Evolutionary conservation across 2,888 invertebrate genomes (phyloP).

Genomic region (Cheilosia scutellata): DNA sequence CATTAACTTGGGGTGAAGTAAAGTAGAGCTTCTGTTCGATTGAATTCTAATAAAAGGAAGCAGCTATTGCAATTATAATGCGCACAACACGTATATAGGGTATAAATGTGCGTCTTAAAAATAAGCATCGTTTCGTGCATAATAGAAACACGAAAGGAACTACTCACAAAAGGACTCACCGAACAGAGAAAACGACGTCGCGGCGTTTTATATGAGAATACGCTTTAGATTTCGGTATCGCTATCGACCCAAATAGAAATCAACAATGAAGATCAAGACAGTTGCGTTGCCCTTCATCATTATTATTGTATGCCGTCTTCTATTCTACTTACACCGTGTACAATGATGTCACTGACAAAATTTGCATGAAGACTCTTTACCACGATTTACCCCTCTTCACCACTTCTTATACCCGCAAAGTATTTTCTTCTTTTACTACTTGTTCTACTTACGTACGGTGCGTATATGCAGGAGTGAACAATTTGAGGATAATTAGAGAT

Average conservation of each 20-base stretch:
- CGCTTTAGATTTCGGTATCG: constrained; percentile 9
- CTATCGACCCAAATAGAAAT: constrained; percentile 37
- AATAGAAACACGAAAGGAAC: background rate
- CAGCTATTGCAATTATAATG: constrained; percentile 45
- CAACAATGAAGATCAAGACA: constrained; percentile 30
- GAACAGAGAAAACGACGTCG: constrained; percentile 2
- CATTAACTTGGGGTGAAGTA: constrained; percentile 26
- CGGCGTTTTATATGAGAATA: constrained; percentile 2
- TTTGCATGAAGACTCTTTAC: constrained; percentile 24
- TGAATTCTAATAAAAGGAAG: constrained; percentile 54
- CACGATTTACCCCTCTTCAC: background rate
- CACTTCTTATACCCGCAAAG: background rate
- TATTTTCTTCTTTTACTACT: constrained; percentile 10
- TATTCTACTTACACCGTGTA: constrained; percentile 6
- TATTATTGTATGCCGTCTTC: constrained; percentile 7
- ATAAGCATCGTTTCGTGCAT: background rate
- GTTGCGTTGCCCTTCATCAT: constrained; percentile 26
- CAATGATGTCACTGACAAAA: constrained; percentile 26
- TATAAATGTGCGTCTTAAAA: constrained; percentile 23
- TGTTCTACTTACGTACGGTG: constrained; percentile 21
- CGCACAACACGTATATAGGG: constrained; percentile 23
- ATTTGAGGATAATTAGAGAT: constrained; percentile 55
- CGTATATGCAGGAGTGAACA: constrained; percentile 31
- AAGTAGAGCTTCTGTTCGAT: constrained; percentile 63
- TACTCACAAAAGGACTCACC: background rate